Conservation (phyloP, 2,113 vertebrate species). For the Emydocephalus ijimae region DNA sequence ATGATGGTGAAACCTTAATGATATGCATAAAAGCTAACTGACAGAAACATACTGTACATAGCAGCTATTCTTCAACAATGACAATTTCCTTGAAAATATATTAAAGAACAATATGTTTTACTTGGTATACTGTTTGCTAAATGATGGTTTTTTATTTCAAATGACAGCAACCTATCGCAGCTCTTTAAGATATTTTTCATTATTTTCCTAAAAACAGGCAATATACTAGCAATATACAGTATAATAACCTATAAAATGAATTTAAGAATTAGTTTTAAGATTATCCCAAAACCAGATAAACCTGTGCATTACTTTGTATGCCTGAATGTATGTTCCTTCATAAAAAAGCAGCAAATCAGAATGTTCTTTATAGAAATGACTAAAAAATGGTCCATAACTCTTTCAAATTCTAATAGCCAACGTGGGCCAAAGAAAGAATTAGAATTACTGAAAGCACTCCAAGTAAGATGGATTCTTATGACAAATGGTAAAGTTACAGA, state of each 20-base stretch:
- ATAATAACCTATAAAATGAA: background rate
- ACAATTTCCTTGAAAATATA: background rate
- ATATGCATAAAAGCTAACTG: background rate
- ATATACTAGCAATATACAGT: background rate
- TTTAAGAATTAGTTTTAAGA: background rate
- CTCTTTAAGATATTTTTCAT: background rate
- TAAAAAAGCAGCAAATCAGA: background rate
- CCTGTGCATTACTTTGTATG: background rate
- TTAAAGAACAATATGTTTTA: background rate
- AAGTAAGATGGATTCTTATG: background rate
- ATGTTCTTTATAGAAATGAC: background rate
- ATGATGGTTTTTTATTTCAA: background rate
- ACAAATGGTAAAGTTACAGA: background rate
- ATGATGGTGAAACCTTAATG: background rate
- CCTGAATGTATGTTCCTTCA: background rate
- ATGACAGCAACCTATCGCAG: background rate
- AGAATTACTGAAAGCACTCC: background rate
- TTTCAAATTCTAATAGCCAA: background rate
- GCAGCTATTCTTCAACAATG: background rate
- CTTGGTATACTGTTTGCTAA: background rate
- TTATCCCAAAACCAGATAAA: background rate
- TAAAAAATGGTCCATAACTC: background rate
- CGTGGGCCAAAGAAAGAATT: background rate
- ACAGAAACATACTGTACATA: background rate
- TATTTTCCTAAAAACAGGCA: background rate